Conservation (phyloP, 2,113 vertebrate species). For the Nansenia antarctica region DNA sequence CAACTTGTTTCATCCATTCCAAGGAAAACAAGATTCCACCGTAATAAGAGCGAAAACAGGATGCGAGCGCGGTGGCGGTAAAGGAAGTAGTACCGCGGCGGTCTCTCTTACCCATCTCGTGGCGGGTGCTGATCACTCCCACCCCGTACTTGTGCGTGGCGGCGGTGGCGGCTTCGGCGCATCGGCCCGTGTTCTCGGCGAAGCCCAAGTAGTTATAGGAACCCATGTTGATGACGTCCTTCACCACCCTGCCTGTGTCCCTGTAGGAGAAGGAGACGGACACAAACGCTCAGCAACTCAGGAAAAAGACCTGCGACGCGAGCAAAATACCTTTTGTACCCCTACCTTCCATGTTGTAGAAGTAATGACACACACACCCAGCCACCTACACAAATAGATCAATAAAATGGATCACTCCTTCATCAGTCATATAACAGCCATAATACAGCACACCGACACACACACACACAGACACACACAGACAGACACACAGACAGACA, state of each 20-base stretch:
- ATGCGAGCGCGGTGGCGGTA: no score
- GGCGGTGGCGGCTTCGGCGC: slow-evolving; percentile 80
- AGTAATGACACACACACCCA: slow-evolving; percentile 1
- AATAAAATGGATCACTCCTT: not conserved
- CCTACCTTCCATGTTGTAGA: no score
- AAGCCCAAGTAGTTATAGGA: slow-evolving; percentile 99
- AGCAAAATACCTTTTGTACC: no score
- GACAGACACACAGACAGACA: not conserved
- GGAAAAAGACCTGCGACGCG: not conserved
- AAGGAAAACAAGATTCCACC: no score
- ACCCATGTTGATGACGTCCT: slow-evolving; percentile 95
- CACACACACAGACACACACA: slow-evolving; percentile 4
- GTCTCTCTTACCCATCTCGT: slow-evolving; percentile 87
- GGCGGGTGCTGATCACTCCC: slow-evolving; percentile 89
- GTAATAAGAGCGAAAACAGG: no score
- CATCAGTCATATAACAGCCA: not conserved
- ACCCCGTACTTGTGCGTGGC: slow-evolving; percentile 82
- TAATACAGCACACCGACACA: not conserved
- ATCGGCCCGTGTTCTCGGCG: slow-evolving; percentile 84
- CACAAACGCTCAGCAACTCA: not conserved
- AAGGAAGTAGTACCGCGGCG: no score
- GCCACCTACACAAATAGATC: no score
- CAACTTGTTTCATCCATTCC: no score
- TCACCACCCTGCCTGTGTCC: slow-evolving; percentile 88
- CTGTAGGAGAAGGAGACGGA: slow-evolving; percentile 67